A percentile compares a stretch with the other conserved stretches of the same genome.
Evolutionary conservation across 2,113 vertebrate species (phyloP).

Genomic region (Centropristis striata): DNA sequence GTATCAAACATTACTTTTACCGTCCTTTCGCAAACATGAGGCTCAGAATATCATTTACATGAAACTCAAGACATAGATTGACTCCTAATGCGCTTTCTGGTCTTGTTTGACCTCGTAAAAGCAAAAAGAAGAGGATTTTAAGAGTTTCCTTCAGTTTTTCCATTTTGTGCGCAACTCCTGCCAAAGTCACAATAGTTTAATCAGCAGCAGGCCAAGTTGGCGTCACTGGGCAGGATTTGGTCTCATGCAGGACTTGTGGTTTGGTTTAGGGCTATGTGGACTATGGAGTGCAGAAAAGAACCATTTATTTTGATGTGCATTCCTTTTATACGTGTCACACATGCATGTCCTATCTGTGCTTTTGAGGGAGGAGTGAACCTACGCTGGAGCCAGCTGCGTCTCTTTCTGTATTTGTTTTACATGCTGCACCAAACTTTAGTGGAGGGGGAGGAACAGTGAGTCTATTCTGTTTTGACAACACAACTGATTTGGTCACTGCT

Average conservation of each 20-base stretch:
- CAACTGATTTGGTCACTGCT: slow-evolving; percentile 49
- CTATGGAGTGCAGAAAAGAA: slow-evolving; percentile 67
- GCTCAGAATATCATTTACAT: not conserved
- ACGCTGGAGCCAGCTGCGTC: slow-evolving; percentile 23
- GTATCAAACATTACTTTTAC: not conserved
- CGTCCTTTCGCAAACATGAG: not conserved
- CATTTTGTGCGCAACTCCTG: slow-evolving; percentile 63
- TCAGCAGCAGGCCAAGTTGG: slow-evolving; percentile 71
- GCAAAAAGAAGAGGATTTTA: not conserved
- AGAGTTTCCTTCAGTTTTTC: slow-evolving; percentile 66
- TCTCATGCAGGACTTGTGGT: slow-evolving; percentile 76
- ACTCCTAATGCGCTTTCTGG: not conserved
- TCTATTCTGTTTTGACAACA: slow-evolving; percentile 65
- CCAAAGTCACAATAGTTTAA: slow-evolving; percentile 78
- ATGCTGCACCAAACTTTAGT: slow-evolving; percentile 33
- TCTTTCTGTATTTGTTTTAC: slow-evolving; percentile 45
- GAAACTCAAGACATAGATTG: slow-evolving; percentile 9
- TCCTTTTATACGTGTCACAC: slow-evolving; percentile 76
- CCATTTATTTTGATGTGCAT: slow-evolving; percentile 73
- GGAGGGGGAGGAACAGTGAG: slow-evolving; percentile 36
- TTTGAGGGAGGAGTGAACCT: slow-evolving; percentile 35
- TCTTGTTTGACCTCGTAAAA: slow-evolving; percentile 52
- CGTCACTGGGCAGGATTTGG: slow-evolving; percentile 75
- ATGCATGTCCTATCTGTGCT: slow-evolving; percentile 60
- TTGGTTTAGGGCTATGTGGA: slow-evolving; percentile 70